phyloP scores from a whole-genome alignment of 2,888 invertebrate species.

The Nomada flava region DNA sequence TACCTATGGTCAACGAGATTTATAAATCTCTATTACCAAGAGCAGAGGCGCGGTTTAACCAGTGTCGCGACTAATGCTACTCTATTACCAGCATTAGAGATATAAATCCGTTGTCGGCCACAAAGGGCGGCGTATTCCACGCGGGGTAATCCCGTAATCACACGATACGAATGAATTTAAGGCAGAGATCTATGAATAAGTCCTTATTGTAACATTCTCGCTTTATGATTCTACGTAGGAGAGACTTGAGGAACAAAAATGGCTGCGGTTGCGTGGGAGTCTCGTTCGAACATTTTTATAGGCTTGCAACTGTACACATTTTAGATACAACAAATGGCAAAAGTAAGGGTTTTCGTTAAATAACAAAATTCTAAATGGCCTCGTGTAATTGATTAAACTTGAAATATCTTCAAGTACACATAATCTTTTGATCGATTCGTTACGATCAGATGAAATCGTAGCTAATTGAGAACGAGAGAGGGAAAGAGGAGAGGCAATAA shows the following conservation, averaged over 20 bases:
- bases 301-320: background rate
- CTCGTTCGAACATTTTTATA: background rate
- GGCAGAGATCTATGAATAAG: slow-evolving; percentile 43
- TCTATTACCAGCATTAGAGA: slow-evolving; percentile 64
- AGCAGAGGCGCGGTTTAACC: slow-evolving; percentile 51
- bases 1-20: slow-evolving; percentile 33
- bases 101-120: slow-evolving; percentile 67
- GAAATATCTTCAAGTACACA: too few species aligned
- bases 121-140: slow-evolving; percentile 57
- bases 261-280: background rate
- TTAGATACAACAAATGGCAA: too few species aligned
- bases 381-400: too few species aligned
- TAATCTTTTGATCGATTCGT: too few species aligned
- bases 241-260: background rate
- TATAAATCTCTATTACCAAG: slow-evolving; percentile 64
- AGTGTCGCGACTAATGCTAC: slow-evolving; percentile 57
- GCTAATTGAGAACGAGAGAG: slow-evolving; percentile 53
- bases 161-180: slow-evolving; percentile 64
- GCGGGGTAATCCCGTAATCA: slow-evolving; percentile 65
- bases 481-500: slow-evolving; percentile 31
- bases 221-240: slow-evolving; percentile 18
- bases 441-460: slow-evolving; percentile 29
- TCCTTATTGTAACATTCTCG: slow-evolving; percentile 38
- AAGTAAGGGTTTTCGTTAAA: background rate
- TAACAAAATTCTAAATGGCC: background rate